A percentile compares a stretch with the other conserved stretches of the same genome.
Evolutionary conservation across 2,113 vertebrate genomes (phyloP).

Genomic region (Labrus mixtus): DNA sequence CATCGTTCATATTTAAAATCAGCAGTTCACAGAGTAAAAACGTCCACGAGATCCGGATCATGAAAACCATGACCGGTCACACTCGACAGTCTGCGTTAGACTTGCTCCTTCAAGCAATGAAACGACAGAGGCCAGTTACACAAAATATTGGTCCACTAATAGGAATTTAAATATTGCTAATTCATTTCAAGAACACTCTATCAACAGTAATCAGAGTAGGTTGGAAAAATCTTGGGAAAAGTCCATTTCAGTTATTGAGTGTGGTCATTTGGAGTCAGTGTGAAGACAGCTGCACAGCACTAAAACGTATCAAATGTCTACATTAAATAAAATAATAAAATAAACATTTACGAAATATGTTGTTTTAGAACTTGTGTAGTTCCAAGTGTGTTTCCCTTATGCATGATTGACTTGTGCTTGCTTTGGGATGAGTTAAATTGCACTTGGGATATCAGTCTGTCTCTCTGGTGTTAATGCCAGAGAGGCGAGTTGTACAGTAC

Average conservation of each 20-base stretch:
- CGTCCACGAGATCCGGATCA: background rate
- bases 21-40: conserved; percentile 27
- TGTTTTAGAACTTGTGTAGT: conserved; percentile 1
- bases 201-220: conserved; percentile 4
- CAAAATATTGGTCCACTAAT: conserved; percentile 25
- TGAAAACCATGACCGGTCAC: conserved; percentile 16
- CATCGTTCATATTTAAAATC: conserved; percentile 47
- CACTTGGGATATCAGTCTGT: conserved; percentile 22
- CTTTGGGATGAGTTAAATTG: conserved; percentile 8
- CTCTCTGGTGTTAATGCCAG: conserved; percentile 14
- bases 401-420: conserved; percentile 17
- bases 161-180: conserved; percentile 44
- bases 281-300: conserved; percentile 22
- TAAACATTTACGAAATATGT: background rate
- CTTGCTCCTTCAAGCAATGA: conserved; percentile 29
- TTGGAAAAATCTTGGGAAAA: background rate
- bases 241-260: background rate
- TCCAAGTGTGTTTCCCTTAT: conserved; percentile 18
- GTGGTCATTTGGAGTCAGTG: conserved; percentile 5
- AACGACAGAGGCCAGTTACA: conserved; percentile 31
- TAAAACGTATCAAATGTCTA: conserved; percentile 13
- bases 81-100: conserved; percentile 31
- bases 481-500: background rate
- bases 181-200: conserved; percentile 11
- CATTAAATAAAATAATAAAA: background rate